Conservation (phyloP, 2,113 vertebrate species). For the Gallinago paraguaiae region DNA sequence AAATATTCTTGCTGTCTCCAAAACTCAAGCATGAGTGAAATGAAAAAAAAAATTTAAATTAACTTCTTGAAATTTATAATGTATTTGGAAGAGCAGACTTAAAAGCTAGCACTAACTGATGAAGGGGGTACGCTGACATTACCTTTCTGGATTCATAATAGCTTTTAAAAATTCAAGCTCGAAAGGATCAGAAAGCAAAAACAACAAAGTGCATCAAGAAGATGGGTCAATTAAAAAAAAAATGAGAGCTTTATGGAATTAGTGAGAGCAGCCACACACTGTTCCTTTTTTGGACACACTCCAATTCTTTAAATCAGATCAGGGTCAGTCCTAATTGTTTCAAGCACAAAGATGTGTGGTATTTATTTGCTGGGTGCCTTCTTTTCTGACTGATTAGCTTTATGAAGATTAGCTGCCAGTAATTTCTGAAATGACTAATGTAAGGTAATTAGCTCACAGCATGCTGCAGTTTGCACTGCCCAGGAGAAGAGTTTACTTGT, state of each 20-base stretch:
- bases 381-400: conserved; percentile 65
- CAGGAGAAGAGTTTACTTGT: neutral
- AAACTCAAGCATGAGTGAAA: neutral
- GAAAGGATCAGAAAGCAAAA: neutral
- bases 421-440: conserved; percentile 51
- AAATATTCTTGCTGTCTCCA: conserved; percentile 11
- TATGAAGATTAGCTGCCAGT: conserved; percentile 56
- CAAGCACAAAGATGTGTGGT: conserved; percentile 38
- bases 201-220: conserved; percentile 18
- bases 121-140: conserved; percentile 6
- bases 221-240: conserved; percentile 31
- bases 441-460: conserved; percentile 47
- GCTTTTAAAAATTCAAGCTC: conserved; percentile 21
- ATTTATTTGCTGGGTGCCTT: conserved; percentile 58
- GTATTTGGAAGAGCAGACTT: conserved; percentile 8
- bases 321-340: conserved; percentile 65
- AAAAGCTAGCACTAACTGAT: conserved; percentile 16
- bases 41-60: conserved; percentile 23
- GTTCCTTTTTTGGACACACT: conserved; percentile 38
- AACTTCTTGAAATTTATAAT: conserved; percentile 24
- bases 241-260: neutral
- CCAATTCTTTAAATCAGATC: conserved; percentile 54
- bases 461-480: conserved; percentile 32
- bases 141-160: conserved; percentile 10
- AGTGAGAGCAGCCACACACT: neutral